Percentiles rank a stretch among this genome's conserved stretches.
phyloP scores from a whole-genome alignment of 2,797 vertebrate species.

The Podargus strigoides region DNA sequence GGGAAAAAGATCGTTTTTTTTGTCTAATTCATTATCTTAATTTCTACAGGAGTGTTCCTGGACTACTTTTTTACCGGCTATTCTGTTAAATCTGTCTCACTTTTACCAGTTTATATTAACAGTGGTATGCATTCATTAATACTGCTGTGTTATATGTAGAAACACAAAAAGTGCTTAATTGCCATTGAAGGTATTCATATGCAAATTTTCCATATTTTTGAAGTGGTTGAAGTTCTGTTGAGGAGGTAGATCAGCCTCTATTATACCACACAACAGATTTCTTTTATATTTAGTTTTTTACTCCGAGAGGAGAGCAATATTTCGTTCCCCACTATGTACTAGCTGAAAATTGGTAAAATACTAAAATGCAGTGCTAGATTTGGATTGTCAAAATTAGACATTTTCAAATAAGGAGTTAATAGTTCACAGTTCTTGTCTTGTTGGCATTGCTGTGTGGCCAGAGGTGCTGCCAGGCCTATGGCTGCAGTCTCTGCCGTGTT shows the following conservation, averaged over 20 bases:
- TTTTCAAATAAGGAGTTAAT: not conserved
- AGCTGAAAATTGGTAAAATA: not conserved
- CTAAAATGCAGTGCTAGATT: not conserved
- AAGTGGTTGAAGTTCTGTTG: conserved; percentile 15
- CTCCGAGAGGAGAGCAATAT: not conserved
- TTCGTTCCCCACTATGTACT: not conserved
- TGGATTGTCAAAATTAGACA: not conserved
- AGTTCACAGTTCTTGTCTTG: not conserved
- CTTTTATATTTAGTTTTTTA: conserved; percentile 31
- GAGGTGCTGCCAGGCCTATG: not conserved
- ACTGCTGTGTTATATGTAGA: not conserved
- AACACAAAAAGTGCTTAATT: conserved; percentile 36
- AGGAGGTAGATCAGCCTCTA: conserved; percentile 17
- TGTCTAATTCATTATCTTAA: not conserved
- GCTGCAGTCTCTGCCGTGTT: not conserved
- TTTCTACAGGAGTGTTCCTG: not conserved
- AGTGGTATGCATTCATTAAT: not conserved
- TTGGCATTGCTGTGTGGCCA: not conserved
- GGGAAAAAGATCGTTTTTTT: not conserved
- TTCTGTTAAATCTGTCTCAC: not conserved
- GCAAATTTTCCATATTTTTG: not conserved
- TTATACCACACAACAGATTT: not conserved
- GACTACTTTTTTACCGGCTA: not conserved
- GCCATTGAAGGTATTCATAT: conserved; percentile 25
- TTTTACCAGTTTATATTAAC: not conserved